These are phyloP conservation scores for Orchestia grillus DNA, from an alignment of 1,140 invertebrate species.

Conservation along the genomic window DNA sequence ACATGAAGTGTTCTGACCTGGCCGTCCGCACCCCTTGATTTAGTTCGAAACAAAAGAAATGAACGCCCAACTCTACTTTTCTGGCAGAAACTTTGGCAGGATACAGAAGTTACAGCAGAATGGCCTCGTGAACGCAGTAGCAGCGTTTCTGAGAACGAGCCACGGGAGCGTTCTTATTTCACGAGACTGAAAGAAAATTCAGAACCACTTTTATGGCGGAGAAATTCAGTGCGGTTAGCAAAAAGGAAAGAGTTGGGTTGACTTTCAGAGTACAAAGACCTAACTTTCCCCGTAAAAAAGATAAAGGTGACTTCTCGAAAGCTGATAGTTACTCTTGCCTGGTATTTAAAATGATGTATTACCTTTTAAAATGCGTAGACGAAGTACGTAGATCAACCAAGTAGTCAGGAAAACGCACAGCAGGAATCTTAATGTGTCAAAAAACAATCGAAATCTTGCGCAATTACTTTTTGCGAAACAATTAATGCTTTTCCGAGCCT, in stretches of 20 bases:
- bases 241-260: not conserved
- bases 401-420: not conserved
- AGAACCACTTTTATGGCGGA: not conserved
- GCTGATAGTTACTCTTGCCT: not conserved
- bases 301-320: not conserved
- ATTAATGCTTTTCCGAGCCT: not conserved
- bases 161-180: not conserved
- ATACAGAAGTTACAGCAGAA: constrained; percentile 44
- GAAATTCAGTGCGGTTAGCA: not conserved
- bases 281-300: not conserved
- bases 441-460: not conserved
- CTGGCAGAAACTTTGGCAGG: constrained; percentile 1
- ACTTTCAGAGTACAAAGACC: not conserved
- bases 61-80: constrained; percentile 31
- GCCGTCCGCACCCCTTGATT: constrained; percentile 3
- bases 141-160: not conserved
- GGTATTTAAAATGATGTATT: not conserved
- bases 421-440: not conserved
- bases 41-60: constrained; percentile 45
- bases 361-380: too few relatives aligned
- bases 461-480: not conserved
- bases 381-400: too few relatives aligned
- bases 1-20: not conserved
- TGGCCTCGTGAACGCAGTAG: not conserved
- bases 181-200: not conserved